phyloP scores from a whole-genome alignment of 2,888 invertebrate genomes.

The Plagodis dolabraria region DNA sequence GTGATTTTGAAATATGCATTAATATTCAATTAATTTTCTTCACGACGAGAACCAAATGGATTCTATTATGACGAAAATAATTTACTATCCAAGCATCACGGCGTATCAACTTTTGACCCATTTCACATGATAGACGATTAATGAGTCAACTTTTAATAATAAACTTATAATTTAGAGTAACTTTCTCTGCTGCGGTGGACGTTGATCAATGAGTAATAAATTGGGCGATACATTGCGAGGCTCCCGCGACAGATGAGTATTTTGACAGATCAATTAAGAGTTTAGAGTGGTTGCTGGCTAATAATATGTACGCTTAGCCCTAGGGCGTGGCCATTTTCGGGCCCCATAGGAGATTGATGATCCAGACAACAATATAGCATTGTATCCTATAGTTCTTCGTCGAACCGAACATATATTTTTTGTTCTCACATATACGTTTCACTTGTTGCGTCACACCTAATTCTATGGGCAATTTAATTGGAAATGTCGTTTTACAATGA shows the following conservation, averaged over 20 bases:
- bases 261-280: constrained; percentile 70
- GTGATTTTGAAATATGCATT: constrained; percentile 16
- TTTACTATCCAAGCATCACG: constrained; percentile 15
- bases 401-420: constrained; percentile 22
- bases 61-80: constrained; percentile 15
- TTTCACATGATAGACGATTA: constrained; percentile 25
- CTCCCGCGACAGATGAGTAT: constrained; percentile 54
- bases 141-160: constrained; percentile 27
- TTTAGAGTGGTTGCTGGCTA: constrained; percentile 43
- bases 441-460: constrained; percentile 11
- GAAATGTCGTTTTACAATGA: constrained; percentile 8
- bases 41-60: constrained; percentile 17
- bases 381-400: constrained; percentile 14
- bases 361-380: constrained; percentile 28
- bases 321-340: constrained; percentile 27
- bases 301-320: constrained; percentile 38
- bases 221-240: constrained; percentile 53
- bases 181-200: constrained; percentile 55
- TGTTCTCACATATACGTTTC: constrained; percentile 20
- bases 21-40: constrained; percentile 22
- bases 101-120: constrained; percentile 20
- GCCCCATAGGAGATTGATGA: constrained; percentile 34
- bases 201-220: constrained; percentile 61
- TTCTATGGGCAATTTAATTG: constrained; percentile 13
- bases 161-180: constrained; percentile 36